These are phyloP conservation scores for Crenuchus spilurus DNA, from an alignment of 2,797 vertebrate genomes.

Conservation along the genomic window DNA sequence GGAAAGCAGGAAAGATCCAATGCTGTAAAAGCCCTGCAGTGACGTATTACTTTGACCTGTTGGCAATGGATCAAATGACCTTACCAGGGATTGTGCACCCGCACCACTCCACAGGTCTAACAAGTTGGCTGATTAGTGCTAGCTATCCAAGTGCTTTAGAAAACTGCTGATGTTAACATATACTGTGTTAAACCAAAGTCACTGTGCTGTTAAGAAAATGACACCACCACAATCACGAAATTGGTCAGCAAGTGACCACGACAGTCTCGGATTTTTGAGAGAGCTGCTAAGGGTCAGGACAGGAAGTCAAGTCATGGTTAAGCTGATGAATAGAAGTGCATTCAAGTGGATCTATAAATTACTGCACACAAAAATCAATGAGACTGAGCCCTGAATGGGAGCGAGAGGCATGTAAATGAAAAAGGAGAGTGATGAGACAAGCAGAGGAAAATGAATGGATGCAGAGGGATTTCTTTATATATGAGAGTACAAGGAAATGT, in stretches of 20 bases:
- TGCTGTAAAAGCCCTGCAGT: background rate
- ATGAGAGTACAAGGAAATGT: no score
- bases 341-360: no score
- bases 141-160: background rate
- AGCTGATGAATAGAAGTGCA: no score
- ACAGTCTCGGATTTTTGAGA: background rate
- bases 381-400: background rate
- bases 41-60: background rate
- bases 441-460: background rate
- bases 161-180: background rate
- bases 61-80: background rate
- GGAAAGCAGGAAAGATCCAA: background rate
- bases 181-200: conserved; percentile 1
- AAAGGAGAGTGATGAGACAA: background rate
- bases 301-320: no score
- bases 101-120: background rate
- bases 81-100: background rate
- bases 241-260: background rate
- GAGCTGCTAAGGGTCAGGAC: background rate
- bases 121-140: background rate
- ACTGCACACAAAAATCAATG: no score
- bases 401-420: background rate
- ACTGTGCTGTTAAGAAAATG: background rate
- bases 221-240: background rate
- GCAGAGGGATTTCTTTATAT: no score